Evolutionary conservation across 1,140 invertebrate genomes (phyloP), one percentile per base, ranked within the genome.

Genomic region (Augochlora pura): DNA sequence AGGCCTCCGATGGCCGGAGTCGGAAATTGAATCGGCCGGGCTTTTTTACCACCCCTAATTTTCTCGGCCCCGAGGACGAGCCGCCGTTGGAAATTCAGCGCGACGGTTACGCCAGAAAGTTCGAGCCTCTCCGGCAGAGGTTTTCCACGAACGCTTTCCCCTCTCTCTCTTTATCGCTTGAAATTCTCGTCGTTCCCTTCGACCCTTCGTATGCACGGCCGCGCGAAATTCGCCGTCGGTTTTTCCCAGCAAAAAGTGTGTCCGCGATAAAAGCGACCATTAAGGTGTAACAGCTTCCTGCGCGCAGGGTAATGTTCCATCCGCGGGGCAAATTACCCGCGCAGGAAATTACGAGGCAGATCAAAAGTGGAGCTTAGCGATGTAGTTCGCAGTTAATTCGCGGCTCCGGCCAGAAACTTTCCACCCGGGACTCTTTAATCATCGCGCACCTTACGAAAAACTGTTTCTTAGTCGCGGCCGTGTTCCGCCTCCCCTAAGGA

Each of bases 1-100:
- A 14, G 69, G 59, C 21, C 21, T 66, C 81, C 83, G 69, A 70
- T 83, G 75, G 83, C n/a, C 39, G 39, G 82, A 46, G 42, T 70
- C 79, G 59, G 57, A 84, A 84, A 84, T 84, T 84, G 54, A 84
- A 84, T 83, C 66, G 78, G 14, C 25, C 14, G 42, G n/a, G 60
- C 74, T 71, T 80, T 70, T n/a, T 74, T 8, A n/a, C 21, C 14
- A 18, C 75, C 10, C 59, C 42, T 77, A 70, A 77, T 77, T 63
- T 27, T 25, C 57, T 25, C 16, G 25, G 52, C 16, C 32, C 10
- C 32, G 21, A 23, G 14, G 14, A 52, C 4, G 4, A 32, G 6
- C 16, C 16, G 16, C 16, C 42, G 42, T 10, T 14, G 14, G 12
- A 46, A 12, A 12, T 46, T 10, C 12, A 32, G 32, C 32, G 42